These are phyloP conservation scores for Notothenia coriiceps DNA, from an alignment of 2,113 vertebrate genomes.

Conservation along the genomic window DNA sequence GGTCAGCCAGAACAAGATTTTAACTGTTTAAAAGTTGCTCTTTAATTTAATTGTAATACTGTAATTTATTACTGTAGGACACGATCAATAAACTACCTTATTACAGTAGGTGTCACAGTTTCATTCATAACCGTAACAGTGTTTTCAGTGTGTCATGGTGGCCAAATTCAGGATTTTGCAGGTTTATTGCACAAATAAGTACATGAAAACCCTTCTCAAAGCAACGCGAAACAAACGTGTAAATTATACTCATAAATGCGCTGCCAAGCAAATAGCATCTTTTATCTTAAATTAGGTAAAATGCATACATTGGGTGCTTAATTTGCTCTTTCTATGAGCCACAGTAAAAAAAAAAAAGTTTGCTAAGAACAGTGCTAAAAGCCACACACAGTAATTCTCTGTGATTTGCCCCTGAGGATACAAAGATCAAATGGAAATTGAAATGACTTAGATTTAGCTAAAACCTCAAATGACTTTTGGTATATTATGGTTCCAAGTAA, in stretches of 20 bases:
- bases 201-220: no score
- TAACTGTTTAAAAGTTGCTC: not conserved
- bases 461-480: not conserved
- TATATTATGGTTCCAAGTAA: not conserved
- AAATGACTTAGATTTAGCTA: not conserved
- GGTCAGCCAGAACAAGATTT: not conserved
- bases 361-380: not conserved
- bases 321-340: not conserved
- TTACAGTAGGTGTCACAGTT: constrained; percentile 4
- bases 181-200: not conserved
- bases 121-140: not conserved
- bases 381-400: not conserved
- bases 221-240: not conserved
- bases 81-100: not conserved
- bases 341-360: not conserved
- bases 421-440: not conserved
- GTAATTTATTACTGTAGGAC: not conserved
- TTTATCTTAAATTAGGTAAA: not conserved
- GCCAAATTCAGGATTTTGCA: not conserved
- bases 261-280: not conserved
- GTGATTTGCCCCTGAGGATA: not conserved
- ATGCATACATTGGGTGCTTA: not conserved
- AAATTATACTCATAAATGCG: not conserved
- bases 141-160: not conserved
- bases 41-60: not conserved